Evolutionary conservation across 2,797 vertebrate genomes (phyloP).

Genomic region (Acanthurus tractus): DNA sequence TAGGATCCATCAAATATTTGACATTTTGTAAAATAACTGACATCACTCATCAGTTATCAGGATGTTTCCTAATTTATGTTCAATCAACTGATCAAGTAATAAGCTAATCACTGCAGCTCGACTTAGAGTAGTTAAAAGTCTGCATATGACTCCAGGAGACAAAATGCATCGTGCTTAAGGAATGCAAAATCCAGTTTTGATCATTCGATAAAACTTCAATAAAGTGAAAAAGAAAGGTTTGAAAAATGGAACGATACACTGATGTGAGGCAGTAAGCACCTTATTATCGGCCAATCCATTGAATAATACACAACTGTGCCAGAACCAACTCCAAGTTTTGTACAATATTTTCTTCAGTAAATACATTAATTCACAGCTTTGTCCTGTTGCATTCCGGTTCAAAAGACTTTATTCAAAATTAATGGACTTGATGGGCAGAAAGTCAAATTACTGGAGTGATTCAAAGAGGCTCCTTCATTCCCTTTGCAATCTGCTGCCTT

Average conservation of each 20-base stretch:
- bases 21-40: not conserved
- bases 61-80: not conserved
- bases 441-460: constrained; percentile 17
- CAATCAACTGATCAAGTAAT: not conserved
- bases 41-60: not conserved
- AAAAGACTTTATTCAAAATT: constrained; percentile 9
- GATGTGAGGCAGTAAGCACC: not conserved
- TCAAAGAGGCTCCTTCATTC: constrained; percentile 16
- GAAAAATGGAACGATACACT: not conserved
- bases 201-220: not conserved
- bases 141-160: not conserved
- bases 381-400: not conserved
- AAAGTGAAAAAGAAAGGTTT: not conserved
- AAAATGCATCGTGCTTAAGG: not conserved
- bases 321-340: not conserved
- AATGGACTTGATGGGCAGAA: constrained; percentile 7
- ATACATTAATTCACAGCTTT: not conserved
- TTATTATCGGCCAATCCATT: not conserved
- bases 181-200: not conserved
- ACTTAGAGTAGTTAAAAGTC: not conserved
- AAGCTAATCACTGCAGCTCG: not conserved
- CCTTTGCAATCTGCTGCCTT: constrained; percentile 20
- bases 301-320: not conserved
- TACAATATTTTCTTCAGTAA: not conserved
- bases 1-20: not conserved